These are phyloP conservation scores for Noctuana brunneofusca DNA, from an alignment of 2,888 invertebrate genomes.

Conservation along the genomic window DNA sequence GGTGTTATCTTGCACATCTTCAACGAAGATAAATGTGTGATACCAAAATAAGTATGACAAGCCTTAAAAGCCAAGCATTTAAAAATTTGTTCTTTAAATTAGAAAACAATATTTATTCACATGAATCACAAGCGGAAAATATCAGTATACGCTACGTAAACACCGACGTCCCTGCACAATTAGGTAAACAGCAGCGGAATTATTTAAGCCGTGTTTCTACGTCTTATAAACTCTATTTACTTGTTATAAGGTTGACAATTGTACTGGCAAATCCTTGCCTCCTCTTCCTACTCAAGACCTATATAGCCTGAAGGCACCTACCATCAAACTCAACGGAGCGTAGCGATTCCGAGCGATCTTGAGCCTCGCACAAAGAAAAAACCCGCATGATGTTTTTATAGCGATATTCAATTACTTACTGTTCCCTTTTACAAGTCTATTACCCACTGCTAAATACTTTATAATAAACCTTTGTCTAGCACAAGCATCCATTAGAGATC, in stretches of 20 bases:
- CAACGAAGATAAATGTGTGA: background rate
- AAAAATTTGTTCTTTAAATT: background rate
- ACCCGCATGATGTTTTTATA: conserved; percentile 15
- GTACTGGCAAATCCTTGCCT: background rate
- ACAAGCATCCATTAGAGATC: background rate
- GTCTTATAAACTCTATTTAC: conserved; percentile 7
- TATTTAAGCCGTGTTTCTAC: background rate
- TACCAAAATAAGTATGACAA: background rate
- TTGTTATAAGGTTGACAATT: conserved; percentile 4
- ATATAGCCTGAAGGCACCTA: conserved; percentile 2
- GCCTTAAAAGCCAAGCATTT: no score
- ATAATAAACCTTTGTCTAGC: no score
- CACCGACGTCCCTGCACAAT: conserved; percentile 17
- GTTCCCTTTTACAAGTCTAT: conserved; percentile 19
- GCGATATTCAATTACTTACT: conserved; percentile 9
- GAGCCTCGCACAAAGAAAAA: conserved; percentile 9
- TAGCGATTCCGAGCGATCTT: conserved; percentile 17
- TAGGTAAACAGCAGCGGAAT: conserved; percentile 15
- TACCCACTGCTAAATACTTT: no score
- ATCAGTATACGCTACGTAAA: conserved; percentile 23
- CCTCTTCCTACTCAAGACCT: conserved; percentile 4
- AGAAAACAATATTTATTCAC: conserved; percentile 7
- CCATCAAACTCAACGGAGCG: conserved; percentile 23
- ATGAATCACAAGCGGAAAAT: conserved; percentile 26
- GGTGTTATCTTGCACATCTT: background rate